Evolutionary conservation across 2,797 vertebrate genomes (phyloP).

Genomic region (Manis javanica): DNA sequence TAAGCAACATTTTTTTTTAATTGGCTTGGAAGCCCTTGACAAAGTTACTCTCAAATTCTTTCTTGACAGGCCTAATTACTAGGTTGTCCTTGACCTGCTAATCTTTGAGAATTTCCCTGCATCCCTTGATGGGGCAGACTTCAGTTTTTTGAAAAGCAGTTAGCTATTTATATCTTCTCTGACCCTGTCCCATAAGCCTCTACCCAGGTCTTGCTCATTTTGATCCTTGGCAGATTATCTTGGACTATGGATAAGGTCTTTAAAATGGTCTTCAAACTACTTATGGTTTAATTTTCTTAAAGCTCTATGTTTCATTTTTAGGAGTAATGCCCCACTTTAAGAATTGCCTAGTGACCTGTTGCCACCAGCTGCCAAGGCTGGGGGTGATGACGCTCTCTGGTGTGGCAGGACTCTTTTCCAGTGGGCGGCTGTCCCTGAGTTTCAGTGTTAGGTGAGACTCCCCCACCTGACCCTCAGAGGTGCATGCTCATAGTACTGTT

Average conservation of each 20-base stretch:
- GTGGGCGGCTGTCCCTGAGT: not conserved
- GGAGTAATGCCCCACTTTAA: constrained; percentile 43
- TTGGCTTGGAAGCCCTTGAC: constrained; percentile 58
- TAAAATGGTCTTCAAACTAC: constrained; percentile 63
- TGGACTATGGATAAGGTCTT: constrained; percentile 43
- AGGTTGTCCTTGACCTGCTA: constrained; percentile 64
- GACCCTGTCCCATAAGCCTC: not conserved
- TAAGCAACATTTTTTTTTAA: constrained; percentile 44
- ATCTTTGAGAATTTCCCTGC: constrained; percentile 46
- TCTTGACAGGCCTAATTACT: constrained; percentile 56
- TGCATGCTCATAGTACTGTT: not conserved
- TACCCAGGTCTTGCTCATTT: constrained; percentile 22
- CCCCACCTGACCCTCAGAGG: not conserved
- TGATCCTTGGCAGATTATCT: constrained; percentile 62
- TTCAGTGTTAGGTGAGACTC: not conserved
- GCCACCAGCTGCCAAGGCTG: not conserved
- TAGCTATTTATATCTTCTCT: not conserved
- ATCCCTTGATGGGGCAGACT: constrained; percentile 24
- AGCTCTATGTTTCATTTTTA: constrained; percentile 58
- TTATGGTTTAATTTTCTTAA: constrained; percentile 64
- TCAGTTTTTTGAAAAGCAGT: constrained; percentile 33
- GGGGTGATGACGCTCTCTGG: not conserved
- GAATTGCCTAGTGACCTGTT: constrained; percentile 11
- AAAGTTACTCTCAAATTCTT: constrained; percentile 54
- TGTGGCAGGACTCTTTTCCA: not conserved